Evolutionary conservation across 1,140 invertebrate species (phyloP), one percentile per base, ranked within the genome.

Genomic region (Potamilus streckersoni): DNA sequence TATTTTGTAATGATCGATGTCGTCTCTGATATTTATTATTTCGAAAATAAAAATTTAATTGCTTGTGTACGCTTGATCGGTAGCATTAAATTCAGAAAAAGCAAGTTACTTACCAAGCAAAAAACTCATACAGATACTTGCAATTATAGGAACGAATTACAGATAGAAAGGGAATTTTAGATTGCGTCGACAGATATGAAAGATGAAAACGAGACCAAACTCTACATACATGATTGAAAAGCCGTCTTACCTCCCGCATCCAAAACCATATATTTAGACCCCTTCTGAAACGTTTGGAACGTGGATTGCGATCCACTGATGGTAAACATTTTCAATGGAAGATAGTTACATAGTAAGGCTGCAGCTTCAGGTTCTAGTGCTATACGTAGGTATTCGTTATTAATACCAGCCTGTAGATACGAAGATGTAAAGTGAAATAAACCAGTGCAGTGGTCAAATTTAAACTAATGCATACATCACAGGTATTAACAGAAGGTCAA

Each of bases 361-460:
- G 62, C 62, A 23, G 14, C 62, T 31, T 64, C 62, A 2, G 62
- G 62, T 64, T 64, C 62, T 13, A 64, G 62, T 23, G 62, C 62
- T 23, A 64, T 64, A 4, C 20, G 31, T 23, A 64, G 62, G 4
- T 64, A 23, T 20, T 64, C 62, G 20, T 15, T 64, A 15, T 12
- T 23, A 17, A 64, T 64, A 23, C 62, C 62, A 31, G 62, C 62
- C 62, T 64, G 14, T 23, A 64, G 17, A 49, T 49, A 49, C 11
- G 6, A 49, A 49, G 38, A 49, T 0, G 38, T 49, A 4, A 31
- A 31, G 27, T 49, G 38, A 8, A 8, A 8, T 49, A 49, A 49
- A 49, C 38, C 38, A 49, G 38, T 49, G 38, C 6, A 49, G 11
- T 49, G 6, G 11, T 49, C 38, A 6, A 49, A 11, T 49, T 49